These are phyloP conservation scores for Papilio polyxenes DNA, from an alignment of 1,140 invertebrate species.

Conservation along the genomic window DNA sequence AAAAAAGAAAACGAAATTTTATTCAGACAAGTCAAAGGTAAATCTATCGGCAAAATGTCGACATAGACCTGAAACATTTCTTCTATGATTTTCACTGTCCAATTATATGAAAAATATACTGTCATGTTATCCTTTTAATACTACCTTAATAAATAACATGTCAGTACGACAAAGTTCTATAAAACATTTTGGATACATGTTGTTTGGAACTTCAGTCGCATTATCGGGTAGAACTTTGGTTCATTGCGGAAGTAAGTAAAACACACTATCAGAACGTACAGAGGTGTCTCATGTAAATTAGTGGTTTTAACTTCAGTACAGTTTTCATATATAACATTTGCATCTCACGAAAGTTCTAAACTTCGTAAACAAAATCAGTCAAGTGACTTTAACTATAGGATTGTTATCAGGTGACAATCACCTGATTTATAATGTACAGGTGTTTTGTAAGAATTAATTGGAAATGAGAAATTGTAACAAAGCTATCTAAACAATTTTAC, in stretches of 20 bases:
- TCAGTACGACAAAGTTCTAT: neutral
- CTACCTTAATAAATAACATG: neutral
- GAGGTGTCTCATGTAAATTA: conserved; percentile 32
- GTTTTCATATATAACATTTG: conserved; percentile 15
- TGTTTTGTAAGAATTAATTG: no score
- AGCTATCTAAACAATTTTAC: no score
- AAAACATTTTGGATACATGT: neutral
- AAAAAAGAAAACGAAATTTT: neutral
- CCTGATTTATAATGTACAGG: neutral
- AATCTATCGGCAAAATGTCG: neutral
- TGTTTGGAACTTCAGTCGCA: neutral
- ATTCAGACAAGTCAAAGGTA: neutral
- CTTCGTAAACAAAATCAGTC: neutral
- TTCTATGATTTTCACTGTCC: neutral
- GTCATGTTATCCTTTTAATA: no score
- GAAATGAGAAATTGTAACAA: no score
- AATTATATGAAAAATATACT: no score
- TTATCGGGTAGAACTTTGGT: conserved; percentile 15
- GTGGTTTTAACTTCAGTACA: conserved; percentile 5
- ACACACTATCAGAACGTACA: neutral
- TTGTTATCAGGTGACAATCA: no score
- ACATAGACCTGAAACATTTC: neutral
- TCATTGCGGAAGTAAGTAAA: neutral
- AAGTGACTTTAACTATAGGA: neutral
- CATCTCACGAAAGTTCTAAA: neutral